These are phyloP conservation scores for Gobio occitaniae DNA, from an alignment of 2,797 vertebrate genomes.

Conservation along the genomic window DNA sequence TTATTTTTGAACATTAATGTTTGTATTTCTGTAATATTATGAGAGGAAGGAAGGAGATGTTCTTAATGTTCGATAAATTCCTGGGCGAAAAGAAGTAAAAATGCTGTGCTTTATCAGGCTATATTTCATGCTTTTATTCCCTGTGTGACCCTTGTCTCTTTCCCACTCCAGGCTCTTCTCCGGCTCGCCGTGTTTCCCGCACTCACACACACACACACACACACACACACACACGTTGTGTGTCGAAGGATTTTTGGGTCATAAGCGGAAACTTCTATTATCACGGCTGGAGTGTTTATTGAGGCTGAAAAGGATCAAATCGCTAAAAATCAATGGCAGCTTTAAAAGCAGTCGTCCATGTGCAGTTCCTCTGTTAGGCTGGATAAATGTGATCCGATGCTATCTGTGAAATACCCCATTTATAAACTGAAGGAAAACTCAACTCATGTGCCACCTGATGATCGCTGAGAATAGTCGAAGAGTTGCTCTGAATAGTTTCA, in stretches of 20 bases:
- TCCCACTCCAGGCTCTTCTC: not conserved
- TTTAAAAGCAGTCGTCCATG: conserved; percentile 22
- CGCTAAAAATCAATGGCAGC: conserved; percentile 35
- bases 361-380: conserved; percentile 1
- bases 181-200: not conserved
- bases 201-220: conserved; percentile 34
- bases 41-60: too few species aligned
- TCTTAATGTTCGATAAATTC: not conserved
- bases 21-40: too few species aligned
- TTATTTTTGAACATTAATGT: too few species aligned
- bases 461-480: too few species aligned
- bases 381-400: conserved; percentile 35
- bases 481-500: conserved; percentile 87
- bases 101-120: not conserved
- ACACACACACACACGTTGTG: not conserved
- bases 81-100: not conserved
- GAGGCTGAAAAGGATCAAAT: conserved; percentile 41
- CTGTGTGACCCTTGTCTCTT: not conserved
- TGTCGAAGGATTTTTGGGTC: conserved; percentile 30
- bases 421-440: not conserved
- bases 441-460: too few species aligned
- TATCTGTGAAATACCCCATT: conserved; percentile 1
- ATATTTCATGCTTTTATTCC: not conserved
- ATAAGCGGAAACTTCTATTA: conserved; percentile 30
- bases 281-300: conserved; percentile 21